Conservation (phyloP, 1,140 invertebrate species). For the Macrobrachium rosenbergii region DNA sequence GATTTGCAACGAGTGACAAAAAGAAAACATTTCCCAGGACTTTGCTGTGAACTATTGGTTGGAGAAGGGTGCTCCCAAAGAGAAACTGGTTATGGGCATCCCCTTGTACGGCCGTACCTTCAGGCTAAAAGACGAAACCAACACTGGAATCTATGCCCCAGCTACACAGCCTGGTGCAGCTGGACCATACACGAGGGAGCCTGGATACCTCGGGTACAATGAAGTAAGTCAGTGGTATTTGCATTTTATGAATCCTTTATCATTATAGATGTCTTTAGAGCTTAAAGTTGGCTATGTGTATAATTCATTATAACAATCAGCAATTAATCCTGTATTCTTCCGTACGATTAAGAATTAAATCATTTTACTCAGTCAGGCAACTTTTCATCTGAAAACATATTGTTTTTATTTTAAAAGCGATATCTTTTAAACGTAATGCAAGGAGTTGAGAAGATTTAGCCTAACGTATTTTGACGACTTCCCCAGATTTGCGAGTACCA, state of each 20-base stretch:
- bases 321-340: no score
- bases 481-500: conserved; percentile 61
- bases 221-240: conserved; percentile 74
- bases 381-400: no score
- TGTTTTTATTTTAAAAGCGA: no score
- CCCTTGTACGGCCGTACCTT: conserved; percentile 78
- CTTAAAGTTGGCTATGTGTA: no score
- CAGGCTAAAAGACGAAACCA: conserved; percentile 72
- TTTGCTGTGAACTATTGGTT: conserved; percentile 77
- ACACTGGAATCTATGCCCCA: conserved; percentile 74
- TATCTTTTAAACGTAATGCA: no score
- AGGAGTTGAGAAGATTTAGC: background rate
- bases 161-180: conserved; percentile 76
- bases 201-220: conserved; percentile 87
- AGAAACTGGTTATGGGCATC: conserved; percentile 77
- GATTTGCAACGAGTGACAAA: background rate
- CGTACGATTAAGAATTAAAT: no score
- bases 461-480: no score
- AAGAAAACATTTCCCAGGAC: conserved; percentile 70
- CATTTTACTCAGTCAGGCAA: no score
- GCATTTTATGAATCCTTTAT: background rate
- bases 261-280: background rate
- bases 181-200: conserved; percentile 82
- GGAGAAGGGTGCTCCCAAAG: conserved; percentile 73
- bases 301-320: no score